Percentiles rank a stretch among this genome's conserved stretches.
phyloP scores from a whole-genome alignment of 2,113 vertebrate species.

The Phylloscopus whistleri region DNA sequence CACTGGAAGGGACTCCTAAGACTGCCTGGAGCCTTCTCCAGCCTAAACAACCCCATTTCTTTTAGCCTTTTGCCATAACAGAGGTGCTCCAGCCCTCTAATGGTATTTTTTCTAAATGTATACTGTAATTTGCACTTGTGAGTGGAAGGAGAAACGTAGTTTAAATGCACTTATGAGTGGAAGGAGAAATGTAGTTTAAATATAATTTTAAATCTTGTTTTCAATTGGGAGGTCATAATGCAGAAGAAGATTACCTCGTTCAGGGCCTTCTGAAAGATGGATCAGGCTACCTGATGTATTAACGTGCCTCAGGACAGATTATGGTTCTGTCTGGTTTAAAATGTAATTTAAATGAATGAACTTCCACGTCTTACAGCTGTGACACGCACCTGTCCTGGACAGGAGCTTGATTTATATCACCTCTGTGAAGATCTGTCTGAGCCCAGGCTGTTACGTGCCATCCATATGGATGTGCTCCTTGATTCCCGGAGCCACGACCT shows the following conservation, averaged over 20 bases:
- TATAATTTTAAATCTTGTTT: background rate
- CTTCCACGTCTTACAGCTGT: background rate
- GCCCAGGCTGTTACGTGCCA: background rate
- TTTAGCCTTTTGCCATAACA: background rate
- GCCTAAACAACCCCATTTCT: background rate
- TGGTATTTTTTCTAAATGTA: background rate
- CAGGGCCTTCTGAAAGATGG: background rate
- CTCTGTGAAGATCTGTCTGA: slow-evolving; percentile 9
- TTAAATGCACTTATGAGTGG: background rate
- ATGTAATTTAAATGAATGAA: slow-evolving; percentile 51
- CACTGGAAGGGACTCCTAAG: background rate
- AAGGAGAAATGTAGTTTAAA: background rate
- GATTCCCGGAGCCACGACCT: background rate
- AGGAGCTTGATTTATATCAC: slow-evolving; percentile 33
- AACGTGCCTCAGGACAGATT: background rate
- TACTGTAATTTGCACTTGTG: background rate
- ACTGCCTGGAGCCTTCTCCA: background rate
- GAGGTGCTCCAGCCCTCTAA: background rate
- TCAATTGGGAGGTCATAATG: background rate
- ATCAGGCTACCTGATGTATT: background rate
- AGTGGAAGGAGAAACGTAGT: background rate
- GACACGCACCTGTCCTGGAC: background rate
- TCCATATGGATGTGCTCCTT: slow-evolving; percentile 3
- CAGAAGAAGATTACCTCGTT: background rate
- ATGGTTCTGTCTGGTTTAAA: slow-evolving; percentile 7